Percentiles rank a stretch among this genome's conserved stretches.
Conservation (phyloP, 1,140 invertebrate genomes). For the Lethrus apterus region DNA sequence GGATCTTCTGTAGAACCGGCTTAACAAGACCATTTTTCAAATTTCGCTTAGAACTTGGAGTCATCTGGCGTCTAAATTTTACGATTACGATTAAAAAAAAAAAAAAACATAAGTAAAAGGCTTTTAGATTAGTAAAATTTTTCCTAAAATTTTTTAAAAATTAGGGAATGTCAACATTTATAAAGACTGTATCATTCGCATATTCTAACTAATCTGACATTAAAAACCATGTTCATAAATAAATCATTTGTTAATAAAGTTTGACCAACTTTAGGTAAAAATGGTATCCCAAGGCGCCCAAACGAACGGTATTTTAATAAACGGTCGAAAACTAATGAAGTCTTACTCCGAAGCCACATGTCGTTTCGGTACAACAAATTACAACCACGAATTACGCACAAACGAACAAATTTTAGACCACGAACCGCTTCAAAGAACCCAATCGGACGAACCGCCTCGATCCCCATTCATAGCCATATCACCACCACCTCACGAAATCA, state of each 20-base stretch:
- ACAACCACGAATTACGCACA: slow-evolving; percentile 25
- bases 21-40: no score
- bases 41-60: not conserved
- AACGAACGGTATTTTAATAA: slow-evolving; percentile 65
- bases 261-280: slow-evolving; percentile 51
- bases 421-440: slow-evolving; percentile 65
- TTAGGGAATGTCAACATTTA: no score
- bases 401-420: slow-evolving; percentile 46
- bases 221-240: not conserved
- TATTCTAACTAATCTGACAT: not conserved
- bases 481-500: slow-evolving; percentile 31
- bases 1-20: no score
- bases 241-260: not conserved
- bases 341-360: slow-evolving; percentile 73
- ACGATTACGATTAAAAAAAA: no score
- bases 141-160: no score
- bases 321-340: slow-evolving; percentile 67
- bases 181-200: no score
- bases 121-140: no score
- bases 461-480: slow-evolving; percentile 55
- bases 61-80: not conserved
- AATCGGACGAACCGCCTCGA: slow-evolving; percentile 72
- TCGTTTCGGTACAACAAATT: slow-evolving; percentile 43
- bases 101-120: no score
- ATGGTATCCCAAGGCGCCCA: slow-evolving; percentile 85